Evolutionary conservation across 1,140 invertebrate genomes (phyloP).

Genomic region (Lepidurus arcticus): DNA sequence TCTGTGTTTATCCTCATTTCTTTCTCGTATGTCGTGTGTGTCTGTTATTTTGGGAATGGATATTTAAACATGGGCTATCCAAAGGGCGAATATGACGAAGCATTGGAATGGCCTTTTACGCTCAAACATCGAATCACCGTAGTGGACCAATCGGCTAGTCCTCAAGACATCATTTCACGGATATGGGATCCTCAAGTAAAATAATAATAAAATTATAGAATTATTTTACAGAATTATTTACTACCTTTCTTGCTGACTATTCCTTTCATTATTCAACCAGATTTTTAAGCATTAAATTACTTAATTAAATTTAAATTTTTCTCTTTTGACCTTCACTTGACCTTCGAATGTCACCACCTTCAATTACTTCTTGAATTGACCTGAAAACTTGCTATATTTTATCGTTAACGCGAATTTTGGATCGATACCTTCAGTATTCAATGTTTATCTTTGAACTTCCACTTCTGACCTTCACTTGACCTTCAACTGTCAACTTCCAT

Average conservation of each 20-base stretch:
- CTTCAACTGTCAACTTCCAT: no score
- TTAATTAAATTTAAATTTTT: background rate
- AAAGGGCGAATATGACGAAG: conserved; percentile 39
- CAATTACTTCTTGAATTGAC: no score
- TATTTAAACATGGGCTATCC: conserved; percentile 34
- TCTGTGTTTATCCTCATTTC: conserved; percentile 4
- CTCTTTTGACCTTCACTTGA: no score
- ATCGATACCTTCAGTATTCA: no score
- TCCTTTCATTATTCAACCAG: background rate
- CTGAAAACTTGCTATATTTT: no score
- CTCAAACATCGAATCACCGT: conserved; percentile 45
- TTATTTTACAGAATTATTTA: background rate
- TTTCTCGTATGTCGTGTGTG: background rate
- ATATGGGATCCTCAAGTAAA: conserved; percentile 47
- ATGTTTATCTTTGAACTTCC: no score
- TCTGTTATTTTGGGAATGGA: background rate
- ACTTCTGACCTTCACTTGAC: no score
- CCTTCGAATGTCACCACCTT: no score
- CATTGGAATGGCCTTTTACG: conserved; percentile 48
- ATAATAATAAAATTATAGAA: background rate
- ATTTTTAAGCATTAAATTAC: background rate
- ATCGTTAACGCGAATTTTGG: no score
- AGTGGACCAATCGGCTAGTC: conserved; percentile 43
- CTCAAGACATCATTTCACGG: conserved; percentile 45
- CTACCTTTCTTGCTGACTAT: background rate